Conservation (phyloP, 2,113 vertebrate genomes). For the Empidonax traillii region DNA sequence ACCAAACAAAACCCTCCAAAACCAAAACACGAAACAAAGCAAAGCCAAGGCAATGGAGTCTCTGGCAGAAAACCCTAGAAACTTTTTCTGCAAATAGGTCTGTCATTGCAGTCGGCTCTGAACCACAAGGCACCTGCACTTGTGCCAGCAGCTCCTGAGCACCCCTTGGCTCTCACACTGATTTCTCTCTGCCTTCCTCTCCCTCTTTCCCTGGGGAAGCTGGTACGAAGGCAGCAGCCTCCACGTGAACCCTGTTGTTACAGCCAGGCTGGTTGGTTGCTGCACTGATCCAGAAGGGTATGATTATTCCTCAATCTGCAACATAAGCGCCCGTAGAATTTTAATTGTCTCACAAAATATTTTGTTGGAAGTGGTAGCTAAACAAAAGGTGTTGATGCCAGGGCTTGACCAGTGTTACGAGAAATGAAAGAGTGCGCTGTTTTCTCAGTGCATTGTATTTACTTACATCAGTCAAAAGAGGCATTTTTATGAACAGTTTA, state of each 20-base stretch:
- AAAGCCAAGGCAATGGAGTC: not conserved
- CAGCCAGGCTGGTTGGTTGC: not conserved
- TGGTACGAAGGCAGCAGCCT: not conserved
- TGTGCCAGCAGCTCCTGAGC: not conserved
- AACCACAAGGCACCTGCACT: fast-evolving
- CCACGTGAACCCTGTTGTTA: not conserved
- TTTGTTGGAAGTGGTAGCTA: not conserved
- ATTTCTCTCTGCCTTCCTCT: not conserved
- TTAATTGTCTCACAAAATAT: not conserved
- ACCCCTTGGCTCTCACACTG: not conserved
- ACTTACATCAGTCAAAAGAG: not conserved
- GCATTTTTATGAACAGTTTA: not conserved
- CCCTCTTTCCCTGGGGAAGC: not conserved
- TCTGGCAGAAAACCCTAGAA: not conserved
- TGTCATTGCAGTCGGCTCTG: not conserved
- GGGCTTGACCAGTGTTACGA: not conserved
- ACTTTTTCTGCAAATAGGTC: not conserved
- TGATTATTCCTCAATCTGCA: not conserved
- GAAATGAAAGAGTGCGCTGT: not conserved
- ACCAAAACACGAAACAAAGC: not conserved
- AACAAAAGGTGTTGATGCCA: not conserved
- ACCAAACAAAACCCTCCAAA: not conserved
- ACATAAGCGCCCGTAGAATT: not conserved
- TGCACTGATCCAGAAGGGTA: not conserved
- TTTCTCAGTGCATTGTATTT: not conserved